phyloP scores from a whole-genome alignment of 2,797 vertebrate genomes.

The Petrocephalus schoutedeni region DNA sequence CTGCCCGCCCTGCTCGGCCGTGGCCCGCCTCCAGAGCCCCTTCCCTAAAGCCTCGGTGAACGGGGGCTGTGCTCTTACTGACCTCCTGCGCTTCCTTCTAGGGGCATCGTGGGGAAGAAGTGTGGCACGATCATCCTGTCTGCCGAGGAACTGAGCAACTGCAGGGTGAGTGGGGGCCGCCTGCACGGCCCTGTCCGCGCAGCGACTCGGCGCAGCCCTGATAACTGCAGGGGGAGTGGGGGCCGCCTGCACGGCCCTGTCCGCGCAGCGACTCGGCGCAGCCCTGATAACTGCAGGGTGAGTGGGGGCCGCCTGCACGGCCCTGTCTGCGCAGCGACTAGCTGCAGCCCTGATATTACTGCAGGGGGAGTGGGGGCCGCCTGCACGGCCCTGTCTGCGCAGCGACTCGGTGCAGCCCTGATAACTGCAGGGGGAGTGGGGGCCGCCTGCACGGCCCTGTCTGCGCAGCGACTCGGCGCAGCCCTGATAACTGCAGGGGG shows the following conservation, averaged over 20 bases:
- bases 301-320: conserved; percentile 47
- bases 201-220: not conserved
- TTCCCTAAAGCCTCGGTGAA: not conserved
- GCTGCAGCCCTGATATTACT: too few relatives aligned
- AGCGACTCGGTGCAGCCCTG: not conserved
- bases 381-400: not conserved
- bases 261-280: not conserved
- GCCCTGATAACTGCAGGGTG: conserved; percentile 71
- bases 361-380: conserved; percentile 73
- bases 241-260: not conserved
- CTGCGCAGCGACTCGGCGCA: not conserved
- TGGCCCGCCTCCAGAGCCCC: not conserved
- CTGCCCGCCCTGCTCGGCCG: not conserved
- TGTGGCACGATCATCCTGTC: conserved; percentile 83
- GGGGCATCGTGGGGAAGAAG: conserved; percentile 82
- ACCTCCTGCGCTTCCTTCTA: conserved; percentile 52
- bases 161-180: conserved; percentile 73
- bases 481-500: conserved; percentile 71
- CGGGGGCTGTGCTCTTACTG: conserved; percentile 2
- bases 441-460: not conserved
- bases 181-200: not conserved
- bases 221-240: conserved; percentile 76
- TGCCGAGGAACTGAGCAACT: conserved; percentile 88
- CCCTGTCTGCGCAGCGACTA: not conserved
- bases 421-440: conserved; percentile 76